Conservation (phyloP, 2,797 vertebrate genomes). For the Takifugu ocellatus region DNA sequence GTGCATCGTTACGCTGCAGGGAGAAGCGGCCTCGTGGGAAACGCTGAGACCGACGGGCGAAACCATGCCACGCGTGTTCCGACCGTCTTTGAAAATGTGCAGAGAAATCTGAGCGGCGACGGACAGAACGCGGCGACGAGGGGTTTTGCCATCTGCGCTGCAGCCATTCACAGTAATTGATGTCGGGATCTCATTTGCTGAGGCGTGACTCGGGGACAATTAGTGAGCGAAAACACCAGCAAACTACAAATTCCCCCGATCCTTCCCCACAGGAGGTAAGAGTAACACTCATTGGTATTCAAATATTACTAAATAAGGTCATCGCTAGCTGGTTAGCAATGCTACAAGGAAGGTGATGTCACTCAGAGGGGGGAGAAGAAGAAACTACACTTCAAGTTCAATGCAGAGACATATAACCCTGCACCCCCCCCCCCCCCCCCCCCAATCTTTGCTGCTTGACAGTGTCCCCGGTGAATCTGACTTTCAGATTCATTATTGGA, state of each 20-base stretch:
- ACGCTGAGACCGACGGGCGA: not conserved
- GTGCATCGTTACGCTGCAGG: slow-evolving; percentile 1
- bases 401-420: no score
- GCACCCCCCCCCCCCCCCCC: no score
- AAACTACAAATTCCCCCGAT: not conserved
- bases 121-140: not conserved
- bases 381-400: not conserved
- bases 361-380: not conserved
- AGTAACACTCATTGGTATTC: no score
- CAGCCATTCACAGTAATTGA: slow-evolving; percentile 10
- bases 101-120: not conserved
- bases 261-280: no score
- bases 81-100: slow-evolving; percentile 9
- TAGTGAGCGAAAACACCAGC: slow-evolving; percentile 1
- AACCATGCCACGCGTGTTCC: not conserved
- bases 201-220: slow-evolving; percentile 11
- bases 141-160: slow-evolving; percentile 6
- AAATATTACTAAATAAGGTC: no score
- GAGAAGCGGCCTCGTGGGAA: slow-evolving; percentile 4
- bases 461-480: not conserved
- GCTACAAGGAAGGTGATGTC: no score
- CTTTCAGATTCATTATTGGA: slow-evolving; percentile 10
- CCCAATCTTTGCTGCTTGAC: not conserved
- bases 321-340: no score
- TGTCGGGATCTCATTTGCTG: slow-evolving; percentile 3